Evolutionary conservation across 1,140 invertebrate genomes (phyloP), one percentile per base, ranked within the genome.

Genomic region (Ips nitidus): DNA sequence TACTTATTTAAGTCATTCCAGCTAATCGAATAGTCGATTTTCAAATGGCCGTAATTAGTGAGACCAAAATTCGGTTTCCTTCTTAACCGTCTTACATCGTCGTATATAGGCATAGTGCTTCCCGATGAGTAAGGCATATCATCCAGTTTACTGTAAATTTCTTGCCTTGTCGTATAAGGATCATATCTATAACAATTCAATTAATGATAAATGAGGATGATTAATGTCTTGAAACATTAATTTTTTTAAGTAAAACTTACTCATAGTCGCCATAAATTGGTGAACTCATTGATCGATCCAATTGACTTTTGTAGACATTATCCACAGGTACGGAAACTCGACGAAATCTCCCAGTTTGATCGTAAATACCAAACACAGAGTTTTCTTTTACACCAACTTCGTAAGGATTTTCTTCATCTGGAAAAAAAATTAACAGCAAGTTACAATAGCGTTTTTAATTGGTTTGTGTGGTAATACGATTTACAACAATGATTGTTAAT

Each of bases 1-100:
- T 78, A 80, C 73, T 79, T 78, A 52, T 79, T 74, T 56, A 80
- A 73, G 65, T 75, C 76, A 68, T 88, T 87, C 89, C 90, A 90
- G 76, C 87, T 90, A 75, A 84, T 87, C 1, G 88, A 88, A 75
- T 91, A 90, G 79, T 91, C 90, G 66, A 91, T 90, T 79, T 89
- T 88, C 8, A 90, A 80, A 73, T 90, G 88, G 39, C 90, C 90
- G 69, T 90, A 89, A 39, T 85, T 85, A 47, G 86, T 90, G 5
- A 90, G 78, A 41, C 86, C 85, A 75, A 89, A 86, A 76, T 86
- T 86, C 2, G 84, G 84, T 55, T 75, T 74, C 37, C 52, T 64
- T 58, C 66, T 70, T 37, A 66, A 56, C 60, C 64, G 73, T 63
- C 68, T 63, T 5, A 76, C 71, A 41, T 76, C 74, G 57, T 79